Conservation (phyloP, 1,140 invertebrate species). For the Penaeus indicus region DNA sequence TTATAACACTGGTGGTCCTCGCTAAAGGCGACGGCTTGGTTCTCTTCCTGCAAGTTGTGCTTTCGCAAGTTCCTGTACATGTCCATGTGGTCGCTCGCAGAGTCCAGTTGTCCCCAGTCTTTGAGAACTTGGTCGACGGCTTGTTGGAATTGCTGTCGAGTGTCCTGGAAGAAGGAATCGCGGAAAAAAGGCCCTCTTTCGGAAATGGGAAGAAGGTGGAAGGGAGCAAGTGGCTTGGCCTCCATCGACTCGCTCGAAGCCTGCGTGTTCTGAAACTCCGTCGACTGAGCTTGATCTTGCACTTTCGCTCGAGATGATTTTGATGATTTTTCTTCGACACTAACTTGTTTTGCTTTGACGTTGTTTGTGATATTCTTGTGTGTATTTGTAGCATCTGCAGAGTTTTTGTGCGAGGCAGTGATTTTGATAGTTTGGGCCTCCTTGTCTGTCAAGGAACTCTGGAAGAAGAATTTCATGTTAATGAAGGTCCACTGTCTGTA, state of each 20-base stretch:
- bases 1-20: slow-evolving; percentile 28
- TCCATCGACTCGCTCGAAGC: background rate
- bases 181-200: slow-evolving; percentile 38
- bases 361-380: background rate
- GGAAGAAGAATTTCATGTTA: no score
- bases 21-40: slow-evolving; percentile 11
- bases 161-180: slow-evolving; percentile 47
- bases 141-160: slow-evolving; percentile 33
- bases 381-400: background rate
- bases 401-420: slow-evolving; percentile 7
- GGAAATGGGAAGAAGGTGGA: slow-evolving; percentile 17
- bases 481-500: no score
- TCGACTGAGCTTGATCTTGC: background rate
- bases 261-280: background rate
- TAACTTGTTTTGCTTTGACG: no score
- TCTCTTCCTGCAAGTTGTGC: slow-evolving; percentile 23
- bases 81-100: slow-evolving; percentile 16
- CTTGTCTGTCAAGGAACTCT: background rate
- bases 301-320: slow-evolving; percentile 2
- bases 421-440: background rate
- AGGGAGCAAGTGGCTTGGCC: background rate
- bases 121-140: slow-evolving; percentile 29
- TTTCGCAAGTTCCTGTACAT: slow-evolving; percentile 16
- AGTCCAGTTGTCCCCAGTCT: background rate
- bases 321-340: background rate